Evolutionary conservation across 2,797 vertebrate genomes (phyloP).

Genomic region (Acanthurus leucopareius): DNA sequence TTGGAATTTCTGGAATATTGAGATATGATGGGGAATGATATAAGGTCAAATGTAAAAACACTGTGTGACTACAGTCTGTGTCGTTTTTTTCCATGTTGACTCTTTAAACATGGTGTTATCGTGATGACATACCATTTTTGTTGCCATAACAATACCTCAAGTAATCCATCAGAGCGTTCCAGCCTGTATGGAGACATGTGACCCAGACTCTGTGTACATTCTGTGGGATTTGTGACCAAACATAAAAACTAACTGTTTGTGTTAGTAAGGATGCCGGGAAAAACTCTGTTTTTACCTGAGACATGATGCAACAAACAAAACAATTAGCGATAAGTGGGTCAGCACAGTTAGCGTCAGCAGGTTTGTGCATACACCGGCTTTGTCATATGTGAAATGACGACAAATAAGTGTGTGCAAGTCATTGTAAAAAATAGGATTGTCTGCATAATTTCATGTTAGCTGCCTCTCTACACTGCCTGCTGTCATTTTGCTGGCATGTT

Average conservation of each 20-base stretch:
- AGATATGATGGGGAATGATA: constrained; percentile 30
- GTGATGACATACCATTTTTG: constrained; percentile 52
- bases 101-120: constrained; percentile 64
- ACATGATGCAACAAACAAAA: constrained; percentile 2
- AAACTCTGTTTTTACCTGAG: neutral
- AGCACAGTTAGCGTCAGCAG: neutral
- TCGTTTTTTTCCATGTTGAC: constrained; percentile 49
- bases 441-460: neutral
- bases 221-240: constrained; percentile 43
- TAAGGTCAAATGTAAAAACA: constrained; percentile 38
- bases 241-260: neutral
- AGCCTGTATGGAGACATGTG: constrained; percentile 15
- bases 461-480: too few relatives aligned
- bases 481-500: neutral
- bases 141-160: constrained; percentile 64
- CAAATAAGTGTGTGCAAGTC: neutral
- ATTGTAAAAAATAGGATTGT: neutral
- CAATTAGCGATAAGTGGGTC: constrained; percentile 1
- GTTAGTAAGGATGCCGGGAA: neutral
- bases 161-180: constrained; percentile 55
- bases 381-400: neutral
- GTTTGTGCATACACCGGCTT: neutral
- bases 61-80: constrained; percentile 19
- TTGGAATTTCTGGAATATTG: constrained; percentile 40
- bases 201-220: constrained; percentile 9